These are phyloP conservation scores for Muschampia plurimacula DNA, from an alignment of 2,888 invertebrate species.

Conservation along the genomic window DNA sequence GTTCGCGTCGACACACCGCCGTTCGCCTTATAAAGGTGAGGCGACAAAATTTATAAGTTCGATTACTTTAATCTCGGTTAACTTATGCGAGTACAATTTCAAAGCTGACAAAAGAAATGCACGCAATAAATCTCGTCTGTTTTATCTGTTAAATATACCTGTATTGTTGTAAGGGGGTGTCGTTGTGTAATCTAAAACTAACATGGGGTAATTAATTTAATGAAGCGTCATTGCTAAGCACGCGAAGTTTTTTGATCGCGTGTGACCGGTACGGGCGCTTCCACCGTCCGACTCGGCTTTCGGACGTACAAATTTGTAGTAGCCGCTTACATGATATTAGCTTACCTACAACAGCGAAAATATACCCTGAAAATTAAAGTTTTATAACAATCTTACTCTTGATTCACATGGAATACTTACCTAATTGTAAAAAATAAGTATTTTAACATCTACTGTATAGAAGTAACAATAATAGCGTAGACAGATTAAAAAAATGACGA, in stretches of 20 bases:
- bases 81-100: conserved; percentile 86
- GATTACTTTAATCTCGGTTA: conserved; percentile 86
- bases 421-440: background rate
- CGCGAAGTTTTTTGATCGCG: conserved; percentile 77
- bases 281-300: conserved; percentile 57
- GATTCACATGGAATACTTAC: background rate
- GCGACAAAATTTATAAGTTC: conserved; percentile 86
- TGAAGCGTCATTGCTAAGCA: conserved; percentile 72
- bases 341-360: conserved; percentile 23
- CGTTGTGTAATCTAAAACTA: conserved; percentile 73
- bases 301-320: conserved; percentile 62
- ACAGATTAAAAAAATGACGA: background rate
- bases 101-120: conserved; percentile 86
- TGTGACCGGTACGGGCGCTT: conserved; percentile 59
- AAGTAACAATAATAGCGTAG: too few species aligned
- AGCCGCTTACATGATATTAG: conserved; percentile 37
- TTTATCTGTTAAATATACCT: conserved; percentile 81
- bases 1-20: conserved; percentile 83
- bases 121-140: conserved; percentile 79
- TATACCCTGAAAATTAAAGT: conserved; percentile 8
- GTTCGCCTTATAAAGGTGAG: conserved; percentile 84
- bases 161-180: conserved; percentile 79
- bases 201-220: conserved; percentile 83
- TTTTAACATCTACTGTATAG: too few species aligned
- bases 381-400: background rate